Evolutionary conservation across 2,888 invertebrate species (phyloP).

Genomic region (Apomyelois bistriatella): DNA sequence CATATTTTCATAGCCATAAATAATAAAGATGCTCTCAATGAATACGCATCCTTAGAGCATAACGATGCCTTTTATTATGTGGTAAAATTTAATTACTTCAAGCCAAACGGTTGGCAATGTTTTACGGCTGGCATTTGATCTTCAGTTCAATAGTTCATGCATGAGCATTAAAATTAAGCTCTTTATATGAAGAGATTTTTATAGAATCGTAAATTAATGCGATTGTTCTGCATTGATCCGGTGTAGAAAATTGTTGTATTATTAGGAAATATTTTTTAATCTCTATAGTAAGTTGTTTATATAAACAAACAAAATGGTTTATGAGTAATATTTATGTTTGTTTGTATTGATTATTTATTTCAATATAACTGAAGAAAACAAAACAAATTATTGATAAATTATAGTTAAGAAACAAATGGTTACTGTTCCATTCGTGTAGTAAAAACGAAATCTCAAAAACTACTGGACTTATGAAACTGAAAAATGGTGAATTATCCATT

Average conservation of each 20-base stretch:
- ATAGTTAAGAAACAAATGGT: too few relatives aligned
- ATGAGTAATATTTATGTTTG: too few relatives aligned
- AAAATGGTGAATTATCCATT: too few relatives aligned
- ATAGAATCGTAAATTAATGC: not conserved
- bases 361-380: too few relatives aligned
- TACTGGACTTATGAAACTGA: too few relatives aligned
- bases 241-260: not conserved
- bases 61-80: conserved; percentile 40
- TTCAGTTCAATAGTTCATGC: conserved; percentile 50
- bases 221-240: not conserved
- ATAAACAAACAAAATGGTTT: too few relatives aligned
- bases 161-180: conserved; percentile 31
- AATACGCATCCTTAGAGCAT: not conserved
- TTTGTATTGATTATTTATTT: too few relatives aligned
- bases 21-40: not conserved
- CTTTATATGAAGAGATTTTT: conserved; percentile 9
- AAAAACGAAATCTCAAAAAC: too few relatives aligned
- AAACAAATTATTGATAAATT: too few relatives aligned
- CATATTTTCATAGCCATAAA: not conserved
- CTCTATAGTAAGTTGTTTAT: too few relatives aligned
- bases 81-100: conserved; percentile 58
- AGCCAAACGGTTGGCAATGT: conserved; percentile 33
- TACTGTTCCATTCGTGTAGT: too few relatives aligned
- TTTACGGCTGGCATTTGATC: conserved; percentile 51
- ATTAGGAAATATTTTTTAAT: too few relatives aligned